These are phyloP conservation scores for Himalopsyche kuldschensis DNA, from an alignment of 2,888 invertebrate species.

Conservation along the genomic window DNA sequence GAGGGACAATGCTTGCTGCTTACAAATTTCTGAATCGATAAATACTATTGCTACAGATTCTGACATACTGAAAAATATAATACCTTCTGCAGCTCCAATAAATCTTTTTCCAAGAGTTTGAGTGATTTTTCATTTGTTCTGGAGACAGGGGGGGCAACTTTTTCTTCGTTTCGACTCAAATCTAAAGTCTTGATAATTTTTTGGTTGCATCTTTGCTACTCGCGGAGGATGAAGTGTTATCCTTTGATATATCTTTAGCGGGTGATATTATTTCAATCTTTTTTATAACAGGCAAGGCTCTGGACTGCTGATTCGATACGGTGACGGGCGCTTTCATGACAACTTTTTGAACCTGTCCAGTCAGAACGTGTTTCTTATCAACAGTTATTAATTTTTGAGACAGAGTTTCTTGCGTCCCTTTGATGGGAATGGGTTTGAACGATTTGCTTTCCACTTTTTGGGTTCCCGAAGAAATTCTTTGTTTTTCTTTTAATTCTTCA, in stretches of 20 bases:
- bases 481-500: constrained; percentile 44
- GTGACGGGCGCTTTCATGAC: background rate
- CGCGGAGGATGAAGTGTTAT: background rate
- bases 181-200: constrained; percentile 41
- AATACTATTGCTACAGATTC: too few species aligned
- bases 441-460: background rate
- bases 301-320: background rate
- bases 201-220: background rate
- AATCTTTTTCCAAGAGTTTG: constrained; percentile 60
- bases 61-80: background rate
- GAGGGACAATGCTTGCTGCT: too few species aligned
- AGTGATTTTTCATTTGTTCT: constrained; percentile 54
- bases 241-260: background rate
- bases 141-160: constrained; percentile 44
- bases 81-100: constrained; percentile 62
- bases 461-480: constrained; percentile 13
- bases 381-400: background rate
- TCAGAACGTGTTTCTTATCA: background rate
- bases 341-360: background rate
- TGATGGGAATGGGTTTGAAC: background rate
- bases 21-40: too few species aligned
- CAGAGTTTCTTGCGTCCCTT: background rate
- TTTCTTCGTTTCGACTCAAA: constrained; percentile 45
- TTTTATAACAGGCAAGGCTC: background rate
- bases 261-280: background rate